Conservation (phyloP, 2,888 invertebrate species). For the Apodemia mormo region DNA sequence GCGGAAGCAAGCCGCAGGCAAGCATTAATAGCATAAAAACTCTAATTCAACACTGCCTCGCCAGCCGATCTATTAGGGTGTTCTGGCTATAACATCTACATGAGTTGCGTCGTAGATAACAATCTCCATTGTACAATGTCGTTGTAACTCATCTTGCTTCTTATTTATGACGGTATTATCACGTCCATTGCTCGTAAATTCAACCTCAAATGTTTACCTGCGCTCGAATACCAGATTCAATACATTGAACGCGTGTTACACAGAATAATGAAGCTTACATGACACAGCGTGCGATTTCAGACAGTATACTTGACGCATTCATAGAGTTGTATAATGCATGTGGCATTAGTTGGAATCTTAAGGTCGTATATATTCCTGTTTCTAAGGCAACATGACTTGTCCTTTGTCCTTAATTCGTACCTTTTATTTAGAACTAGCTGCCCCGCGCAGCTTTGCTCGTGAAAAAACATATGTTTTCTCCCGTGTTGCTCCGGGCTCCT, state of each 20-base stretch:
- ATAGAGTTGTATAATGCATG: conserved; percentile 13
- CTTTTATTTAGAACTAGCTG: too few species aligned
- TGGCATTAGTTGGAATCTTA: conserved; percentile 9
- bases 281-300: conserved; percentile 21
- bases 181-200: conserved; percentile 42
- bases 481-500: too few species aligned
- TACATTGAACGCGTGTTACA: conserved; percentile 27
- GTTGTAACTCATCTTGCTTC: conserved; percentile 42
- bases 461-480: too few species aligned
- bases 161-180: conserved; percentile 56
- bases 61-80: background rate
- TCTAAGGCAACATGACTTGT: too few species aligned
- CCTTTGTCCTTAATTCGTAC: too few species aligned
- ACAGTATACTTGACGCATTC: conserved; percentile 10
- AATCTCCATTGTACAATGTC: conserved; percentile 45
- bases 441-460: too few species aligned
- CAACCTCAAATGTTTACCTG: conserved; percentile 20
- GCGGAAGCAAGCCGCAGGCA: background rate
- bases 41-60: background rate
- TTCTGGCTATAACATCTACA: background rate
- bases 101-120: conserved; percentile 36
- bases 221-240: conserved; percentile 12
- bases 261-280: conserved; percentile 34
- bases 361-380: background rate
- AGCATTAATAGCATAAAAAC: background rate